Base-by-base conservation (phyloP, 2,888 invertebrate species). In the Scaptomyza polygonia region DNA sequence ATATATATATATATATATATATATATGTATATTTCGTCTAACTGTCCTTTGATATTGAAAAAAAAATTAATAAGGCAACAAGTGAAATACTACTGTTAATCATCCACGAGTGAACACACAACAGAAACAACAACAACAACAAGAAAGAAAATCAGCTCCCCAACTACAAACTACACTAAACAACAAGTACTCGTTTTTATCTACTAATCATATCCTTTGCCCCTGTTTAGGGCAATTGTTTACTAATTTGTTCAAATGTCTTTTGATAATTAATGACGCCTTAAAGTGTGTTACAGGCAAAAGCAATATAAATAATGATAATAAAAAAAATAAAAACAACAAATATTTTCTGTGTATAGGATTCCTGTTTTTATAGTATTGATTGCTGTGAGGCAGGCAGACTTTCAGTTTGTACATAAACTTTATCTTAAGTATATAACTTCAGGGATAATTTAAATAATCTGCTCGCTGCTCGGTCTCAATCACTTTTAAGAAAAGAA, bases 231-330 rank as follows among this genome's bases (percentile, higher is more conserved):
- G 30, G 25, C 43, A 49, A 53, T 71, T 78, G 65, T 78, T 72
- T 78, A 83, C 84, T 86, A 83, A 83, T 77, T 68, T 71, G 68
- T 78, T 86, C 45, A 61, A 76, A 68, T 71, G 51, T 55, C 53
- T 65, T 66, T 16, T 16, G 39, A 39, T 64, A 51, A 79, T 75
- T 81, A 81, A 75, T 74, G 57, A 69, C 68, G 53, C 40, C 51
- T 56, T 40, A 21, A 49, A 48, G 36, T 56, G 30, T 67, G 54
- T 56, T 59, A 62, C 16, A 47, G 32, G 30, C 48, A 62, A 48
- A 58, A 55, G 16, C 39, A 40, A 48, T 72, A 63, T 48, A 59
- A 70, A 66, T 53, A 68, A 78, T 61, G 72, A 57, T 64, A 64
- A 48, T 18, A 48, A 48, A 7, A 48, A 48, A 7, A 48, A 47